A percentile compares a stretch with the other conserved stretches of the same genome.
Conservation (phyloP, 2,888 invertebrate genomes). For the Meganola albula region DNA sequence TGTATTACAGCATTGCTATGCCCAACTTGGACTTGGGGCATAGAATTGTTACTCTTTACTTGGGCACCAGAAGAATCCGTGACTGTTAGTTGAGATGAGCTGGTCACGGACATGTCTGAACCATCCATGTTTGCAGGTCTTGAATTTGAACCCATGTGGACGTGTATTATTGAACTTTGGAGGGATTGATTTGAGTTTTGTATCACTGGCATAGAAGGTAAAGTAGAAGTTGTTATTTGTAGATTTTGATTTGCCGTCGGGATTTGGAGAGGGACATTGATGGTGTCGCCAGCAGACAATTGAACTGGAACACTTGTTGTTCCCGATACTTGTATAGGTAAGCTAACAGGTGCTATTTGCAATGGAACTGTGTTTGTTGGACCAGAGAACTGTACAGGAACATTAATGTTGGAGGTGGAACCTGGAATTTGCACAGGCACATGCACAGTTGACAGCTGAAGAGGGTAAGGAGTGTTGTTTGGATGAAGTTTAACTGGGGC, state of each 20-base stretch:
- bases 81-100: constrained; percentile 54
- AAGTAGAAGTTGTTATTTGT: constrained; percentile 47
- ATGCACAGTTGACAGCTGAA: constrained; percentile 68
- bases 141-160: constrained; percentile 65
- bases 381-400: constrained; percentile 65
- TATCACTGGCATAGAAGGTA: constrained; percentile 66
- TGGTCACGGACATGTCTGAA: constrained; percentile 51
- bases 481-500: constrained; percentile 68
- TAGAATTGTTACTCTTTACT: constrained; percentile 54
- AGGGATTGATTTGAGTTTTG: constrained; percentile 53
- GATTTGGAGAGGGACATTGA: constrained; percentile 66
- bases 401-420: constrained; percentile 65
- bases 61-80: constrained; percentile 52
- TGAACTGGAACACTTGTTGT: constrained; percentile 65
- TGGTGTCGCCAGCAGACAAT: constrained; percentile 63
- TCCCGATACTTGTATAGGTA: constrained; percentile 63
- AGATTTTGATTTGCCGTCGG: constrained; percentile 56
- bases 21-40: constrained; percentile 62
- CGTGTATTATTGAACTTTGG: constrained; percentile 66
- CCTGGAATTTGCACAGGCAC: constrained; percentile 71
- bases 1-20: constrained; percentile 55
- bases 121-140: constrained; percentile 53
- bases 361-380: constrained; percentile 56
- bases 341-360: constrained; percentile 63
- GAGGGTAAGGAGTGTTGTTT: constrained; percentile 57